Evolutionary conservation across 2,113 vertebrate species (phyloP), one percentile per base, ranked within the genome.

Genomic region (Pavo muticus): DNA sequence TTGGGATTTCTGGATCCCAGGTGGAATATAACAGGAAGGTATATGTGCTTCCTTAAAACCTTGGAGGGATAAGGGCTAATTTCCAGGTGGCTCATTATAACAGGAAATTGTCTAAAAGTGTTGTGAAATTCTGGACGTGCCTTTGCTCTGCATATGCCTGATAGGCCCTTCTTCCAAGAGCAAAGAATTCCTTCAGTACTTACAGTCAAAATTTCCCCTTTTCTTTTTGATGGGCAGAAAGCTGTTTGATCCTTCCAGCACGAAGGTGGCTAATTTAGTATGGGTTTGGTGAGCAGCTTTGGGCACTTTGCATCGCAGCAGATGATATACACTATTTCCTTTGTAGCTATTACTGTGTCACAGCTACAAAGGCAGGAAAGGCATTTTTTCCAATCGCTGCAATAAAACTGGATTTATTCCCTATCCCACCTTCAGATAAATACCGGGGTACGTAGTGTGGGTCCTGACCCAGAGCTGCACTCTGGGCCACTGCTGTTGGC

Each of bases 401-500:
- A 47, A 9, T 56, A 27, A 64, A 45, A 35, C 57, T 15, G 29
- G 30, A 12, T 37, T 83, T 95, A 42, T 14, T 80, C 37, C 27
- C 6, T 64, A 27, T 45, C 27, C 42, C 14, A 45, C n/a, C 27
- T 90, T 86, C 56, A 67, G 59, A 45, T 11, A 10, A 45, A 15
- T 83, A 2, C 4, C 40, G 64, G 52, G 68, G 45, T 74, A 74
- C 44, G 35, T 48, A 57, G 40, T 6, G 7, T 61, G 47, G 40
- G 35, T 77, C 21, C 35, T 90, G 73, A 44, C 37, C 57, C 52
- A 71, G 79, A 73, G 42, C 86, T 57, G 19, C 45, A 50, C 80
- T 93, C 93, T 95, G 92, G 94, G 84, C 86, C 75, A 72, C 30
- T 9, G 9, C 45, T 87, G 61, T 39, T 57, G 81, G 69, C 63